phyloP scores from a whole-genome alignment of 2,888 invertebrate species.

The Tortrix viridana region DNA sequence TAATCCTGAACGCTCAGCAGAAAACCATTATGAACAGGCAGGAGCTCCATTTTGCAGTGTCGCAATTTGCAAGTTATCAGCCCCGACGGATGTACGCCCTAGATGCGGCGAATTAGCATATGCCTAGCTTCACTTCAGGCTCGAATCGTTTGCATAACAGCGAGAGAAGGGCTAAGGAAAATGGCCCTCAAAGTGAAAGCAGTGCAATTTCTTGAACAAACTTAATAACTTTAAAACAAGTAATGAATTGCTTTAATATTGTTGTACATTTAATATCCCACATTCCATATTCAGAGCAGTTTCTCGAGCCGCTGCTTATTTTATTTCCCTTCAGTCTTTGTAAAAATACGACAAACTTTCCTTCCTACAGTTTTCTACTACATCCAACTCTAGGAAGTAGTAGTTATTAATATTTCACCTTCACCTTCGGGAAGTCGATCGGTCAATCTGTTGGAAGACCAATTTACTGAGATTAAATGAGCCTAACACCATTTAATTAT shows the following conservation, averaged over 20 bases:
- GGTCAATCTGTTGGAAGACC: too few relatives aligned
- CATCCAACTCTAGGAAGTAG: too few relatives aligned
- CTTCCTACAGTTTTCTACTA: slow-evolving; percentile 1
- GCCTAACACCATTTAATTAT: too few relatives aligned
- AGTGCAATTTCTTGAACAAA: neutral
- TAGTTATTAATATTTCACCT: neutral
- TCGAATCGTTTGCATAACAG: slow-evolving; percentile 28
- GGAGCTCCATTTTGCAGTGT: slow-evolving; percentile 43
- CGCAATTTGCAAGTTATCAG: slow-evolving; percentile 71
- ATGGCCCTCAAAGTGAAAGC: neutral
- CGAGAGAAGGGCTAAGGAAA: slow-evolving; percentile 7
- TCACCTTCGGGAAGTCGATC: too few relatives aligned
- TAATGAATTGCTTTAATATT: neutral
- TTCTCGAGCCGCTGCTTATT: neutral
- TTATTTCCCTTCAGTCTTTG: neutral
- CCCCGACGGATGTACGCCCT: slow-evolving; percentile 70
- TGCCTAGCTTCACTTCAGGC: slow-evolving; percentile 29
- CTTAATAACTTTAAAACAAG: neutral
- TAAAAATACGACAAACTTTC: neutral
- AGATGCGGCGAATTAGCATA: slow-evolving; percentile 66
- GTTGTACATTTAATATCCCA: neutral
- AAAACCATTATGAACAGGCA: neutral
- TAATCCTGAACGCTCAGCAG: neutral
- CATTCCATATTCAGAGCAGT: neutral
- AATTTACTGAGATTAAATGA: too few relatives aligned